A percentile compares a stretch with the other conserved stretches of the same genome.
These are phyloP conservation scores for Patella caerulea DNA, from an alignment of 2,888 invertebrate species.

Conservation along the genomic window DNA sequence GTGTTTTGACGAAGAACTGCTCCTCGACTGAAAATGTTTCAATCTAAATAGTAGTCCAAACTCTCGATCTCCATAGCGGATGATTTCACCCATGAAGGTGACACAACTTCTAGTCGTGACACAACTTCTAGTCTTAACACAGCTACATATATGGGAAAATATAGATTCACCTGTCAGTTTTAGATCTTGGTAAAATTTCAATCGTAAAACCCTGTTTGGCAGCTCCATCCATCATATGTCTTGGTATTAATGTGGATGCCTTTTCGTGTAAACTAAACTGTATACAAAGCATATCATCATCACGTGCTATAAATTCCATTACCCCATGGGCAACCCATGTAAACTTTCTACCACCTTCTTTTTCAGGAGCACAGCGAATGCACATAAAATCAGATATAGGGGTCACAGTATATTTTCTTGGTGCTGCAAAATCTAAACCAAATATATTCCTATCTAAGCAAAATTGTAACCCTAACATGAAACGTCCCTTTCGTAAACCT, in stretches of 20 bases:
- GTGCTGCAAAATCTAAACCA: constrained; percentile 34
- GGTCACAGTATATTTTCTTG: constrained; percentile 29
- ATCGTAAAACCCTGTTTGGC: not conserved
- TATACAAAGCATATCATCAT: not conserved
- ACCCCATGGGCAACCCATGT: constrained; percentile 32
- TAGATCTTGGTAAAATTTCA: not conserved
- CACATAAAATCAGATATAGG: constrained; percentile 31
- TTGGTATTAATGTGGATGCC: not conserved
- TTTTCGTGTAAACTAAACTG: too few relatives aligned
- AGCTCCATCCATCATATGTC: not conserved
- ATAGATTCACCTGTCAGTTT: not conserved
- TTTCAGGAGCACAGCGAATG: not conserved
- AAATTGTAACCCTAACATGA: constrained; percentile 34
- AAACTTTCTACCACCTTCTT: not conserved
- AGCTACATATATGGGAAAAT: too few relatives aligned
- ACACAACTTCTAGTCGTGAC: too few relatives aligned
- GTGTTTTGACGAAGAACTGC: too few relatives aligned
- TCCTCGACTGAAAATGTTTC: too few relatives aligned
- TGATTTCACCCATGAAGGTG: too few relatives aligned
- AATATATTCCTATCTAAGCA: constrained; percentile 47
- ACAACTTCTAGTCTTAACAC: too few relatives aligned
- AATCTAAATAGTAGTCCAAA: too few relatives aligned
- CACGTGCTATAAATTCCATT: constrained; percentile 4
- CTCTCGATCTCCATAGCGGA: too few relatives aligned
- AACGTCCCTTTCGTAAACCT: constrained; percentile 34